phyloP scores from a whole-genome alignment of 2,888 invertebrate species.

The Trypoxylon attenuatum region DNA sequence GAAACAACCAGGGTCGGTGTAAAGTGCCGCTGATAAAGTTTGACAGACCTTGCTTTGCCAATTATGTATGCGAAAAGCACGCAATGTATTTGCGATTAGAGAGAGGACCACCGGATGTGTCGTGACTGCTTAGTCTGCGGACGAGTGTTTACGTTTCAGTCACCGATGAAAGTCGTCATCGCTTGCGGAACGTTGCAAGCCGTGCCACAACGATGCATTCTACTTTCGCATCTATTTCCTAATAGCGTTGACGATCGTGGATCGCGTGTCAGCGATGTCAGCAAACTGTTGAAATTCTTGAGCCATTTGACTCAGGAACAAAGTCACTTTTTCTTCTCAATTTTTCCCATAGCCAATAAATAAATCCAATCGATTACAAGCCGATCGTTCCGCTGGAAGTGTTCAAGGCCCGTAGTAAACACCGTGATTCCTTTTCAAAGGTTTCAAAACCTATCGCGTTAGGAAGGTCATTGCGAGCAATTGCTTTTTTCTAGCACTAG shows the following conservation, averaged over 20 bases:
- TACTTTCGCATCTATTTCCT: neutral
- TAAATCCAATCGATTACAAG: neutral
- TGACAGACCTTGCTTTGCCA: neutral
- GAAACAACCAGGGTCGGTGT: slow-evolving; percentile 23
- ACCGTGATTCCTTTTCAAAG: too few relatives aligned
- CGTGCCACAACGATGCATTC: slow-evolving; percentile 16
- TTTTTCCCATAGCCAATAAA: neutral
- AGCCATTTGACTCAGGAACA: too few relatives aligned
- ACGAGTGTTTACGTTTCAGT: slow-evolving; percentile 43
- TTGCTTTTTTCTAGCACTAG: slow-evolving; percentile 3
- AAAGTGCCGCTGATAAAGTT: neutral
- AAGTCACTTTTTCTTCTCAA: too few relatives aligned
- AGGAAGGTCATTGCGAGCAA: too few relatives aligned
- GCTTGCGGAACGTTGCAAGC: slow-evolving; percentile 2
- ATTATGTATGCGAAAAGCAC: too few relatives aligned
- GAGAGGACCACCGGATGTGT: slow-evolving; percentile 5
- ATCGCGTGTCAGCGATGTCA: neutral
- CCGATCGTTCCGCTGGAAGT: neutral
- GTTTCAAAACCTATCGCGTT: too few relatives aligned
- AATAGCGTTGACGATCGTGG: neutral
- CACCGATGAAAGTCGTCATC: slow-evolving; percentile 20
- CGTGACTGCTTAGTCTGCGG: slow-evolving; percentile 46
- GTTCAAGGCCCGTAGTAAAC: neutral
- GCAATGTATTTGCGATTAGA: slow-evolving; percentile 27
- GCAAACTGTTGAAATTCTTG: too few relatives aligned